Conservation (phyloP, 1,140 invertebrate genomes). For the Pogonomyrmex californicus region DNA sequence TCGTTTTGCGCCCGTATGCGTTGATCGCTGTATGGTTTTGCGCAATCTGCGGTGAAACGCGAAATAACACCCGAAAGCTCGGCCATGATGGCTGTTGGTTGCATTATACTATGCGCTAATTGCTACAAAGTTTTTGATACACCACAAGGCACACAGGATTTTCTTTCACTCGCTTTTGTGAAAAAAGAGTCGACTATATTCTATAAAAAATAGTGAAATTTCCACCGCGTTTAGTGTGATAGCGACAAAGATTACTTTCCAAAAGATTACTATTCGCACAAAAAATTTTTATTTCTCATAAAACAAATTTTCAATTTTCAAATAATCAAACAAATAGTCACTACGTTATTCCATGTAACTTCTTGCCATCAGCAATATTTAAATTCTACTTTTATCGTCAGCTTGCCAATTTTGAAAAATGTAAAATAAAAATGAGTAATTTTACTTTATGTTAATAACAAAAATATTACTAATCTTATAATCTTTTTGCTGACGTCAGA, state of each 20-base stretch:
- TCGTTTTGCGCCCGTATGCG: slow-evolving; percentile 30
- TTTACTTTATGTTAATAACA: not conserved
- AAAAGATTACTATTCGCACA: not conserved
- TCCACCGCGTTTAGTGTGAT: not conserved
- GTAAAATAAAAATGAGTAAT: not conserved
- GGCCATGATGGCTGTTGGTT: not conserved
- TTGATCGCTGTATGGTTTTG: slow-evolving; percentile 42
- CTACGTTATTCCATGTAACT: not conserved
- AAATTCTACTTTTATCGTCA: slow-evolving; percentile 4
- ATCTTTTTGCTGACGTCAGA: not conserved
- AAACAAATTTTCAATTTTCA: slow-evolving; percentile 6
- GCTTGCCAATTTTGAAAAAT: not conserved
- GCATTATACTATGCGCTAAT: slow-evolving; percentile 35
- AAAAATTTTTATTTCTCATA: slow-evolving; percentile 8
- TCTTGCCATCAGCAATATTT: not conserved
- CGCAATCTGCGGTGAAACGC: slow-evolving; percentile 51
- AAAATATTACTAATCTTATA: not conserved
- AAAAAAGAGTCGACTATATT: not conserved
- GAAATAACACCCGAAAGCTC: slow-evolving; percentile 36
- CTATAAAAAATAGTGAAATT: not conserved
- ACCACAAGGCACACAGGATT: not conserved
- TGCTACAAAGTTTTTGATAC: not conserved
- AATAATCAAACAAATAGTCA: not conserved
- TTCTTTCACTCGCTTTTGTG: not conserved
- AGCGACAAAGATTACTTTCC: not conserved